A percentile compares a stretch with the other conserved stretches of the same genome.
Conservation (phyloP, 2,797 vertebrate genomes). For the Lepus oiostolus region DNA sequence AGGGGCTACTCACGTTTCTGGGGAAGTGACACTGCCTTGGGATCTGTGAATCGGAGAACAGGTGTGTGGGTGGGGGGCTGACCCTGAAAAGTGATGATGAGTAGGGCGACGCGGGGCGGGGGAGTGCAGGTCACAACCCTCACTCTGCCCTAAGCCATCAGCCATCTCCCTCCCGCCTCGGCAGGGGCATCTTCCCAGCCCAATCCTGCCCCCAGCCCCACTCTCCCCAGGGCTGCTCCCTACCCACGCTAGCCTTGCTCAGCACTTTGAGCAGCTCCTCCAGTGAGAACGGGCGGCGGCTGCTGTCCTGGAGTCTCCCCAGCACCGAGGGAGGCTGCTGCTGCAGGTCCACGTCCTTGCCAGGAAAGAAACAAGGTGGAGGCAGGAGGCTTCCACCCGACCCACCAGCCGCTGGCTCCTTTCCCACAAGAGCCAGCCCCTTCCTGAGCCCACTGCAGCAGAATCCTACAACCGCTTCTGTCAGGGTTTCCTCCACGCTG, state of each 20-base stretch:
- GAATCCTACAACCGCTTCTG: not conserved
- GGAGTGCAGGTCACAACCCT: not conserved
- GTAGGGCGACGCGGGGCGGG: not conserved
- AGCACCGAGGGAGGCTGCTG: slow-evolving; percentile 89
- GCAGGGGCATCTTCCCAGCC: not conserved
- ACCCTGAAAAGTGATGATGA: not conserved
- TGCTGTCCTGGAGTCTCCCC: slow-evolving; percentile 89
- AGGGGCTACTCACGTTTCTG: slow-evolving; percentile 93
- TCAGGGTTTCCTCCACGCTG: slow-evolving; percentile 27
- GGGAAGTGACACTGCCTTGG: slow-evolving; percentile 85
- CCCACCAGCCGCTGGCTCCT: not conserved
- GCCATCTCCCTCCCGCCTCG: not conserved
- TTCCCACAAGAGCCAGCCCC: not conserved
- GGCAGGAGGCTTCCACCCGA: not conserved
- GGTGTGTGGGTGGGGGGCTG: not conserved
- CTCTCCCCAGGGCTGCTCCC: slow-evolving; percentile 54
- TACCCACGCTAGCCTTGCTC: slow-evolving; percentile 92
- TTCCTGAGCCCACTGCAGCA: not conserved
- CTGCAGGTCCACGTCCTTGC: slow-evolving; percentile 87
- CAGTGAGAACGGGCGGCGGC: slow-evolving; percentile 89
- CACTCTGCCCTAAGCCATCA: not conserved
- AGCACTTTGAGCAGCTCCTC: slow-evolving; percentile 94
- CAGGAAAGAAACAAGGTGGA: slow-evolving; percentile 40
- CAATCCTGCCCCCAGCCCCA: not conserved
- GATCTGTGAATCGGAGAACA: slow-evolving; percentile 86